A percentile compares a stretch with the other conserved stretches of the same genome.
These are phyloP conservation scores for Papilio protenor DNA, from an alignment of 2,888 invertebrate species.

Conservation along the genomic window DNA sequence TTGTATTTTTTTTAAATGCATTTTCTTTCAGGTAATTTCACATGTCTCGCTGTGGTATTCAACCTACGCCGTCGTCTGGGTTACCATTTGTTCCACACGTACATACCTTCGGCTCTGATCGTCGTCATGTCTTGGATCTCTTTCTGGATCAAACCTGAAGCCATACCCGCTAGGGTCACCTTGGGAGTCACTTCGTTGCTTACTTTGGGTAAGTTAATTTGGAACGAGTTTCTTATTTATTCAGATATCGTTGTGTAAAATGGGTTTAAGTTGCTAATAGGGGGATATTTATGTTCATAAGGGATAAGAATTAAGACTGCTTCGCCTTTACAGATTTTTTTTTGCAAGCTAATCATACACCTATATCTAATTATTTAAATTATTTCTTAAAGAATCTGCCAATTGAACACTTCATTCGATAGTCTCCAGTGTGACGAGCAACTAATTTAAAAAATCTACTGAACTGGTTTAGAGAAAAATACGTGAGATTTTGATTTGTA, in stretches of 20 bases:
- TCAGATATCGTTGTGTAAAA: not conserved
- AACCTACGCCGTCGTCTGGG: constrained; percentile 92
- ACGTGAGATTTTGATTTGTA: no score
- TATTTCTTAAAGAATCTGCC: no score
- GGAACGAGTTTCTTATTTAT: not conserved
- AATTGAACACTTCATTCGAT: no score
- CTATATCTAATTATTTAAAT: no score
- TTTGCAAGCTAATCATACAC: no score
- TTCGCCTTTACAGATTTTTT: no score
- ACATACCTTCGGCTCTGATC: constrained; percentile 95
- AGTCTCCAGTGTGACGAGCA: no score
- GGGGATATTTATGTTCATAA: not conserved
- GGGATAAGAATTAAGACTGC: no score
- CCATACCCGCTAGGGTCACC: constrained; percentile 95
- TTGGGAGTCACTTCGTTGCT: constrained; percentile 94
- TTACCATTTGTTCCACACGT: constrained; percentile 96
- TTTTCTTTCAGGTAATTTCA: constrained; percentile 90
- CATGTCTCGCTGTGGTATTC: constrained; percentile 95
- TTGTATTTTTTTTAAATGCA: not conserved
- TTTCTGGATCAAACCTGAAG: constrained; percentile 97
- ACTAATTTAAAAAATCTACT: no score
- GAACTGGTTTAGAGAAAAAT: no score
- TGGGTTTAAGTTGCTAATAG: not conserved
- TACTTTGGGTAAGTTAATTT: constrained; percentile 87
- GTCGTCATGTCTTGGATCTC: constrained; percentile 98